Percentiles rank a stretch among this genome's conserved stretches.
phyloP scores from a whole-genome alignment of 2,113 vertebrate species.

The Charadrius vociferus region DNA sequence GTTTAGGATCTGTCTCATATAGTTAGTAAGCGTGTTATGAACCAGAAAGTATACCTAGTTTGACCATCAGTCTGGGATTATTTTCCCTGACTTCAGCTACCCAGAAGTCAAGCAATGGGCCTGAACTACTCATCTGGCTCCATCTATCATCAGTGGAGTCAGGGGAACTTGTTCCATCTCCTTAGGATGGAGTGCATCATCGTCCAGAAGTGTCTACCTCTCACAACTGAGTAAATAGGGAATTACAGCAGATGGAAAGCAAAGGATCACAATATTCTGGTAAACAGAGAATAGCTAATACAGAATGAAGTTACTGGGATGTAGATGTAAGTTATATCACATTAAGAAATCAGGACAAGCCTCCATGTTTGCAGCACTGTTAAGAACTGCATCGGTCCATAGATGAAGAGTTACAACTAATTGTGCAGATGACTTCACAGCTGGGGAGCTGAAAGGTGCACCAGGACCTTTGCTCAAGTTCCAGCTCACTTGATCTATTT shows the following conservation, averaged over 20 bases:
- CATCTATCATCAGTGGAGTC: neutral
- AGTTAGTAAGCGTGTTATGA: neutral
- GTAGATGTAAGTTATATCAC: neutral
- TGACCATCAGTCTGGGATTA: neutral
- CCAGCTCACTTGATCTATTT: neutral
- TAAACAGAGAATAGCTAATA: neutral
- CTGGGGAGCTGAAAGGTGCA: neutral
- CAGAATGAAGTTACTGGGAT: neutral
- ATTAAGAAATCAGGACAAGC: neutral
- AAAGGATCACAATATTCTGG: neutral
- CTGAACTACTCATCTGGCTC: neutral
- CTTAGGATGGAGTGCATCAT: neutral
- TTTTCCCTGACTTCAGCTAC: neutral
- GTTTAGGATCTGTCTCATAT: neutral
- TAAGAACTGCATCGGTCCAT: neutral
- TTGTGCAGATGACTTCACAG: neutral
- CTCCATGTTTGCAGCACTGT: neutral
- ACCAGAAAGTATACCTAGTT: neutral
- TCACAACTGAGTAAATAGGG: rapidly evolving
- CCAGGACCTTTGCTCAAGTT: neutral
- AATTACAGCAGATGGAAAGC: neutral
- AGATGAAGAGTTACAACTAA: neutral
- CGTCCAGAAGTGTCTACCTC: neutral
- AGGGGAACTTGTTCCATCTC: neutral
- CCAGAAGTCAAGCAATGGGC: neutral